Evolutionary conservation across 2,888 invertebrate species (phyloP), one percentile per base, ranked within the genome.

Genomic region (Hyles lineata): DNA sequence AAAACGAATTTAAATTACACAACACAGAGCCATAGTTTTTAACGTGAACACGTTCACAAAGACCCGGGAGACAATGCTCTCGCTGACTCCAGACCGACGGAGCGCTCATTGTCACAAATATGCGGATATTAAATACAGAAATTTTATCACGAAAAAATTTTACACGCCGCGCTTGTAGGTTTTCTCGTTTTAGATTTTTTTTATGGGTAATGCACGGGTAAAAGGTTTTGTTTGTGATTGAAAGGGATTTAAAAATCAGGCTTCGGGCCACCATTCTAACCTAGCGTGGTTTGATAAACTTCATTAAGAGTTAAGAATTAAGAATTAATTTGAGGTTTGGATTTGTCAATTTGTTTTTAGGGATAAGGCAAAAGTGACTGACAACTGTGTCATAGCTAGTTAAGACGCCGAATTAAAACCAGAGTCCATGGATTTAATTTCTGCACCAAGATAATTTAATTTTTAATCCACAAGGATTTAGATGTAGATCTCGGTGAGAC

Each of bases 71-170:
- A 67, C 67, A 67, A 67, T 67, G 17, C 67, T 21, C 21, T 17
- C 55, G 43, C 50, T 63, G 50, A 43, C 67, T 67, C 67, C 50
- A 43, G 43, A 17, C 7, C n/a, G 50, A 23, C 50, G n/a, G 23
- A n/a, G 55, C 55, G 55, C 50, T 67, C 50, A 67, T 67, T 43
- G 67, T 67, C 63, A 21, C 43, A 35, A 21, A 63, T 23, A 63
- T 63, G n/a, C 17, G 43, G 23, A n/a, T 67, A 67, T 67, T 67
- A 67, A 67, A 67, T 67, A 67, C 67, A 21, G 21, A 23, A 67
- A 67, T 67, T 50, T 67, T 67, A 50, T 50, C 43, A 43, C 43
- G 67, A 50, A n/a, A 50, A 67, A 55, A 3, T 43, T 63, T 63
- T 63, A 67, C 50, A 50, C 67, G 50, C n/a, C n/a, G 55, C 55